Evolutionary conservation across 2,113 vertebrate genomes (phyloP).

Genomic region (Oceanodroma tethys): DNA sequence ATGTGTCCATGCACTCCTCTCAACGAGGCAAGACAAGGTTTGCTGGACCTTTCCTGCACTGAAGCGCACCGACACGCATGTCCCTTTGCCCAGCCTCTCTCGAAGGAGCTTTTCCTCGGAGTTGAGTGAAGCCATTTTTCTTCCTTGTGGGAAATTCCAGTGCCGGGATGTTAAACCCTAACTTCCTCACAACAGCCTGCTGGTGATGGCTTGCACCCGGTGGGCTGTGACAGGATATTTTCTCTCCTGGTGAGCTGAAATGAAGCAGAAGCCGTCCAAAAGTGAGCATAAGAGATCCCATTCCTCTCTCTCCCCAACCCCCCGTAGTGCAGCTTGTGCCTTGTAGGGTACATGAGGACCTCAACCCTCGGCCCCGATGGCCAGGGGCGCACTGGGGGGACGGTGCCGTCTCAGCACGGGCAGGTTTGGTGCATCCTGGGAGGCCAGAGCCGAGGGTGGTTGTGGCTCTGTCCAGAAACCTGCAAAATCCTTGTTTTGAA

Average conservation of each 20-base stretch:
- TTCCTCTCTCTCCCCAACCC: rapidly evolving
- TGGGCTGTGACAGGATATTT: neutral
- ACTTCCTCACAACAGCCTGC: neutral
- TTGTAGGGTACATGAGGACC: neutral
- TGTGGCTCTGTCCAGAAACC: neutral
- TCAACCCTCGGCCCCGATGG: neutral
- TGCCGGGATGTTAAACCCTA: neutral
- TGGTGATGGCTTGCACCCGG: neutral
- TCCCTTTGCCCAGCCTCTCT: neutral
- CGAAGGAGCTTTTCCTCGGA: neutral
- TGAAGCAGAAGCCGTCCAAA: neutral
- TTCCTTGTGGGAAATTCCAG: neutral
- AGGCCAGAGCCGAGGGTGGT: neutral
- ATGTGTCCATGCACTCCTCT: neutral
- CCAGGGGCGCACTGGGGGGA: rapidly evolving
- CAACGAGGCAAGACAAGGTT: neutral
- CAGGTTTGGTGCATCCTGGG: neutral
- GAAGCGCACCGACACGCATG: rapidly evolving
- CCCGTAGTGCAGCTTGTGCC: neutral
- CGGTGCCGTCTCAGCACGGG: rapidly evolving
- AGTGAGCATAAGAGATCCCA: rapidly evolving
- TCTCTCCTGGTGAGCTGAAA: neutral
- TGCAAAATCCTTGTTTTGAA: neutral
- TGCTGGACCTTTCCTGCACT: neutral
- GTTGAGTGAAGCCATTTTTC: neutral